These are phyloP conservation scores for Andrena dorsata DNA, from an alignment of 2,888 invertebrate species.

Conservation along the genomic window DNA sequence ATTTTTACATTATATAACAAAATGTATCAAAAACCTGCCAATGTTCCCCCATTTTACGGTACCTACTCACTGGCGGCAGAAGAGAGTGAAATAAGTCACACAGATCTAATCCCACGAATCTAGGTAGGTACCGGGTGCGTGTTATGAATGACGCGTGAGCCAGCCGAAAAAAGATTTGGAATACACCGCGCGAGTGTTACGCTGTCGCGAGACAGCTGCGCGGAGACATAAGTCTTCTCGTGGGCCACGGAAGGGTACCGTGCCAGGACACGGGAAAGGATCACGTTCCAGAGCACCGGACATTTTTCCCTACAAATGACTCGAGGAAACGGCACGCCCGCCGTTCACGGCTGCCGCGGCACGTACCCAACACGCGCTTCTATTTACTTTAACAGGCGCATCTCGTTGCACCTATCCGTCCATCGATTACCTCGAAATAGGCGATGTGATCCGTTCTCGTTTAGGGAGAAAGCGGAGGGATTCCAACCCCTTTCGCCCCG, in stretches of 20 bases:
- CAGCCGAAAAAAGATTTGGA: conserved; percentile 57
- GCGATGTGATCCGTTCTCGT: conserved; percentile 25
- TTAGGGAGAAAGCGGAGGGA: background rate
- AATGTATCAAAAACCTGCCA: no score
- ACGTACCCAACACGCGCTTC: conserved; percentile 63
- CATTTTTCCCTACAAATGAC: conserved; percentile 79
- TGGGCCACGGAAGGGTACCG: conserved; percentile 72
- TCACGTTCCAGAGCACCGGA: conserved; percentile 78
- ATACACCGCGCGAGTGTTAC: conserved; percentile 56
- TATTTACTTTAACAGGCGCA: conserved; percentile 69
- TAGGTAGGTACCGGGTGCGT: no score
- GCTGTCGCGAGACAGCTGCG: conserved; percentile 71
- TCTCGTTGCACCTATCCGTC: conserved; percentile 30
- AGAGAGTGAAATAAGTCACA: background rate
- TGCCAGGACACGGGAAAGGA: conserved; percentile 76
- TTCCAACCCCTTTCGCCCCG: conserved; percentile 22
- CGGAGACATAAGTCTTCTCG: conserved; percentile 63
- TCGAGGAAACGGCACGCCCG: conserved; percentile 83
- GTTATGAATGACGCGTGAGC: conserved; percentile 13
- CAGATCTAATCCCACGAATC: background rate
- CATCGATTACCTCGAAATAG: conserved; percentile 58
- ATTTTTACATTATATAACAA: no score
- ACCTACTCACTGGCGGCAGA: background rate
- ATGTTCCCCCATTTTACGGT: no score
- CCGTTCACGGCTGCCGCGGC: conserved; percentile 75